Base-by-base conservation (phyloP, 2,113 vertebrate genomes). In the Copsychus sechellarum region DNA sequence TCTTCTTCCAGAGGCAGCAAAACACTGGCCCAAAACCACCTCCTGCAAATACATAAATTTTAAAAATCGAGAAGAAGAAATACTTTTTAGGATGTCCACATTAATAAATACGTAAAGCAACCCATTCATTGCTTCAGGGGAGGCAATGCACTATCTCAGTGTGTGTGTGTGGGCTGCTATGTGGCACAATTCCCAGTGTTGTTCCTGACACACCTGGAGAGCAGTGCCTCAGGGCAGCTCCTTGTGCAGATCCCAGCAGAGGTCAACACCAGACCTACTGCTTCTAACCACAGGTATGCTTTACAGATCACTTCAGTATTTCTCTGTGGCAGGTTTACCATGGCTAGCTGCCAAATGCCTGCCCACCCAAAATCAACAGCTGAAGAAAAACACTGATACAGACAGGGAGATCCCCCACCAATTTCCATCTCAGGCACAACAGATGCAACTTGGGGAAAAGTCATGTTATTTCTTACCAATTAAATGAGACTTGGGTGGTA, bases 281-380 rank as follows among this genome's bases (percentile, higher is more conserved):
- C 42, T 65, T n/a, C 71, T n/a, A 42, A 84, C 3, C 12, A 19
- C 9, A 29, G 5, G 8, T 48, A 7, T 3, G 3, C 16, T 86
- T 67, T 38, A 64, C 45, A 38, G 14, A 36, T 29, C 15, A 50
- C 1, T 50, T 31, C 54, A 43, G 5, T 56, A 60, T 38, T 73
- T 60, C 38, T 45, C 13, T 23, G 33, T 7, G 34, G 21, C 42
- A 83, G 47, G 31, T 1, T 66, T 47, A 76, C 36, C 36, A 5
- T 2, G 17, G 38, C 33, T 57, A 25, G 31, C 26, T 70, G 47
- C 15, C 65, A 78, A 81, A 60, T 50, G 18, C 43, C n/a, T 3
- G 1, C 69, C 40, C 4, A 0, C 31, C 45, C 1, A 80, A 42
- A 50, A 6, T 8, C n/a, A 3, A 0, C 25, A 17, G 8, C 5